Evolutionary conservation across 2,113 vertebrate species (phyloP).

Genomic region (Polypterus bichir): DNA sequence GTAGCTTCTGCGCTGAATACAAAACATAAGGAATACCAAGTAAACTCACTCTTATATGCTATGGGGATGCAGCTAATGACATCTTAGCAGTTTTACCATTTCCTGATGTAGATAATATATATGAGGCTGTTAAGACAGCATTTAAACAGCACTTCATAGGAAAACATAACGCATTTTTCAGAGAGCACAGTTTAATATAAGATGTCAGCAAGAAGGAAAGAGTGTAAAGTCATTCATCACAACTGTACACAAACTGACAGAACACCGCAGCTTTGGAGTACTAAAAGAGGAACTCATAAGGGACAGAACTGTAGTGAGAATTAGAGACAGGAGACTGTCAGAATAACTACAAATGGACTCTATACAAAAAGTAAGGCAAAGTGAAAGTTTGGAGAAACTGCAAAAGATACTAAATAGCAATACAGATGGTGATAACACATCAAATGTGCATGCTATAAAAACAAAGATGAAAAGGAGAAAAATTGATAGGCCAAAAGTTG

Average conservation of each 20-base stretch:
- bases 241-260: constrained; percentile 13
- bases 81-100: constrained; percentile 10
- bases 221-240: constrained; percentile 15
- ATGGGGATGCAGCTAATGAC: constrained; percentile 13
- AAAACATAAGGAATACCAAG: constrained; percentile 9
- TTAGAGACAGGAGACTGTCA: constrained; percentile 11
- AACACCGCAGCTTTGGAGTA: constrained; percentile 6
- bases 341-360: constrained; percentile 15
- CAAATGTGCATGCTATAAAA: not conserved
- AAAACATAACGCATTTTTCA: constrained; percentile 7
- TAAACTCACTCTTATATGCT: constrained; percentile 17
- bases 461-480: not conserved
- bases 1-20: not conserved
- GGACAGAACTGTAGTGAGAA: constrained; percentile 14
- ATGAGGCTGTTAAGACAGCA: constrained; percentile 9
- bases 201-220: constrained; percentile 11
- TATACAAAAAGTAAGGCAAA: constrained; percentile 11
- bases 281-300: constrained; percentile 5
- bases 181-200: constrained; percentile 6
- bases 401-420: not conserved
- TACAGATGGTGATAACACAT: not conserved
- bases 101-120: constrained; percentile 9
- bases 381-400: constrained; percentile 16
- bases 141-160: constrained; percentile 9
- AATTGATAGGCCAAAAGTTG: not conserved